Base-by-base conservation (phyloP, 2,888 invertebrate genomes). In the Melikaiella ostensackeni region DNA sequence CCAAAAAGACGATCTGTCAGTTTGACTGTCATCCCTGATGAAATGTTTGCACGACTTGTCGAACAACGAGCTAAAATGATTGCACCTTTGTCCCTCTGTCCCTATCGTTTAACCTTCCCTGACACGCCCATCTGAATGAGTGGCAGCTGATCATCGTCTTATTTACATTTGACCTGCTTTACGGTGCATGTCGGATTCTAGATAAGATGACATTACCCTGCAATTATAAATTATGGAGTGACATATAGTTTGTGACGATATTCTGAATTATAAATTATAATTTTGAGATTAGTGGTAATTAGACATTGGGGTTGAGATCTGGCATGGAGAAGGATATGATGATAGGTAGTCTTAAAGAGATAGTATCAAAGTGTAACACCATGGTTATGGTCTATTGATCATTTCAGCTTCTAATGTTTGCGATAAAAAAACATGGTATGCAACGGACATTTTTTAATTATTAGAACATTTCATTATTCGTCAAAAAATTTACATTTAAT, bases 211-310 rank as follows among this genome's bases (percentile, higher is more conserved):
- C 42, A 66, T 66, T 66, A 46, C 19, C 66, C 66, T 46, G 42
- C 66, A 66, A 66, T 66, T 66, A 66, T 66, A 7, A 42, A 66
- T 66, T 66, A 66, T 66, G 27, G 19, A 46, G 19, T 66, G 42
- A 46, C 66, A 66, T 24, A 19, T 27, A 66, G 66, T 38, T 42
- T 19, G 8, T 21, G 66, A 46, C 24, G 42, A 13, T 46, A 42
- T 42, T 42, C 19, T 42, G 16, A 13, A n/a, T 64, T 42, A 19
- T 66, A 46, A 66, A 46, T 46, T n/a, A 50, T n/a, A 50, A 50
- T 50, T 66, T 27, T 7, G 16, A 24, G 27, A 42, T 66, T 42
- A 0, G 27, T 46, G 66, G 27, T 42, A 66, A 42, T 64, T 16
- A 9, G 21, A 64, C 27, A 66, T 46, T 27, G 16, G 24, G n/a